A percentile compares a stretch with the other conserved stretches of the same genome.
Conservation (phyloP, 2,113 vertebrate genomes). For the Ginglymostoma cirratum region DNA sequence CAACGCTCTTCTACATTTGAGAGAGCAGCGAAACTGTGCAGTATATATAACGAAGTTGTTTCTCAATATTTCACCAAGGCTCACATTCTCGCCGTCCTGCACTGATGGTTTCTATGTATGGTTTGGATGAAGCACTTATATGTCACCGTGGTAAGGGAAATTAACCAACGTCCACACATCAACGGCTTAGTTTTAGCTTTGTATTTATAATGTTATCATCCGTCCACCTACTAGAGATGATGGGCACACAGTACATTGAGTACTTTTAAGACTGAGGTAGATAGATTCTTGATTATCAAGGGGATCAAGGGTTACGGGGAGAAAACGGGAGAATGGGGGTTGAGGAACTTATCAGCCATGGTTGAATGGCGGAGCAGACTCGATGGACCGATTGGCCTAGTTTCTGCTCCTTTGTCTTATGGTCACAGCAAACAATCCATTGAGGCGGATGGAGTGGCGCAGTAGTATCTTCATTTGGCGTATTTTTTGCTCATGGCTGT, state of each 20-base stretch:
- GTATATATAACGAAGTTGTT: background rate
- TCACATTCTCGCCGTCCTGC: background rate
- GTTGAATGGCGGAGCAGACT: too few relatives aligned
- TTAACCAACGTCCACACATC: background rate
- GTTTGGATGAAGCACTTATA: background rate
- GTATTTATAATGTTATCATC: background rate
- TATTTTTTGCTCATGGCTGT: background rate
- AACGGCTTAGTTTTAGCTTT: background rate
- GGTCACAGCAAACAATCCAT: background rate
- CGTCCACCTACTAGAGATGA: too few relatives aligned
- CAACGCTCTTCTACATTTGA: background rate
- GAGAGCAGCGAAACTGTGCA: background rate
- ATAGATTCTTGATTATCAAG: too few relatives aligned
- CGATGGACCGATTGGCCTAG: too few relatives aligned
- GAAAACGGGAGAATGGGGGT: too few relatives aligned
- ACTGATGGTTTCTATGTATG: background rate
- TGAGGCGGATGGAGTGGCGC: background rate
- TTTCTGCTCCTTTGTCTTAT: too few relatives aligned
- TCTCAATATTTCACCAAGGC: background rate
- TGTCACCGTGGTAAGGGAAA: background rate
- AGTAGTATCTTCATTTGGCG: background rate
- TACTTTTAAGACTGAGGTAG: too few relatives aligned
- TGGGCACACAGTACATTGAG: background rate
- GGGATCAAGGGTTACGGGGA: too few relatives aligned
- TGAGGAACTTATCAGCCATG: too few relatives aligned